Base-by-base conservation (phyloP, 2,113 vertebrate genomes). In the Esox niger region DNA sequence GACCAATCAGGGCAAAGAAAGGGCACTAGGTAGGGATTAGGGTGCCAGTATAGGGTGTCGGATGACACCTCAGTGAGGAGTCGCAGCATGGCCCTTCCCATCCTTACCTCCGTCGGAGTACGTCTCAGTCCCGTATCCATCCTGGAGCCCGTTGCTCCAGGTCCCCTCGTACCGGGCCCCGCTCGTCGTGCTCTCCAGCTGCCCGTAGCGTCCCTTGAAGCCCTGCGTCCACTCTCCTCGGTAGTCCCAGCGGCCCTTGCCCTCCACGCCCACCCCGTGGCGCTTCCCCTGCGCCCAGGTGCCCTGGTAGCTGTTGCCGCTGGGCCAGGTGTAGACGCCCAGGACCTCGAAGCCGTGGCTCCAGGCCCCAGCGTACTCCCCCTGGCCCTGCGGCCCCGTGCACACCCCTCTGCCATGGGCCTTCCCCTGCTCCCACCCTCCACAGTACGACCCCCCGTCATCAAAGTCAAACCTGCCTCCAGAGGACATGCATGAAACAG, bases 371-470 rank as follows among this genome's bases (percentile, higher is more conserved):
- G 94, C 94, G 68, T 97, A 98, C 90, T 98, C 96, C 71, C 97
- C 97, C 90, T 98, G 97, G 88, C 96, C 95, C 92, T 97, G 96
- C 38, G 97, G 97, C 86, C 97, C 97, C 23, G 97, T 98, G 90
- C 97, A 98, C 82, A 98, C 94, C 84, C 97, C 97, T 68, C 95
- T 92, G 82, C 97, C 97, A 79, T 98, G 97, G 86, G 97, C 97
- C 91, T 98, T 98, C 78, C 96, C 97, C 90, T 98, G 96, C 91
- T 96, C 95, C 97, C 97, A 98, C 92, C 95, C 96, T 91, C 97
- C 97, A 88, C 97, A 98, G 93, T 98, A 98, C 90, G 96, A 97
- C 92, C 97, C 97, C 92, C 97, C 97, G 90, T 98, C 97, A 90
- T 98, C 97, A 96, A 98, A 98, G 94, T 98, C 95, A 95, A 98